phyloP scores from a whole-genome alignment of 64 coral and sea anemone genomes.

The Orbicella faveolata region DNA sequence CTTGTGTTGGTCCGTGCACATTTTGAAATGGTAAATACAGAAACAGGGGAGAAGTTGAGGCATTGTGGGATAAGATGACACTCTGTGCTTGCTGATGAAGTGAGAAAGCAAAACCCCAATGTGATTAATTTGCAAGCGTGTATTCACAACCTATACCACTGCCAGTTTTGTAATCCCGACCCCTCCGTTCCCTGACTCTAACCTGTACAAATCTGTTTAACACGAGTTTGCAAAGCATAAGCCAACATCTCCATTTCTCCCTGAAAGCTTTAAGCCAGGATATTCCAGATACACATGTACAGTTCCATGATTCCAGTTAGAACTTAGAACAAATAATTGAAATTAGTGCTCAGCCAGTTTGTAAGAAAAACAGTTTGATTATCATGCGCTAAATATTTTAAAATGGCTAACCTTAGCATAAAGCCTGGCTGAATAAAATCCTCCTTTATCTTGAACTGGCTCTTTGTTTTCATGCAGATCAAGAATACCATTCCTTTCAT shows the following conservation, averaged over 20 bases:
- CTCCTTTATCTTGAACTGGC: conserved; percentile 32
- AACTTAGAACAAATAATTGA: too few species aligned
- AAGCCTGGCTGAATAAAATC: conserved; percentile 23
- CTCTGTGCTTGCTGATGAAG: conserved; percentile 37
- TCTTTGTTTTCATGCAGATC: conserved; percentile 37
- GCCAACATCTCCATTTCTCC: too few species aligned
- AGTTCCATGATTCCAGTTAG: too few species aligned
- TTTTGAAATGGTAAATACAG: conserved; percentile 60
- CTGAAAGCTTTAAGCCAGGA: too few species aligned
- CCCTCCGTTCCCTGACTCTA: too few species aligned
- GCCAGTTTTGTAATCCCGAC: too few species aligned
- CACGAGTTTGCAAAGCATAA: too few species aligned
- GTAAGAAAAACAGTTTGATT: too few species aligned
- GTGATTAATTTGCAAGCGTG: background rate
- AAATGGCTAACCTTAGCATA: conserved; percentile 27
- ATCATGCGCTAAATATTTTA: background rate
- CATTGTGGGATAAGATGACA: conserved; percentile 37
- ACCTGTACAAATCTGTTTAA: too few species aligned
- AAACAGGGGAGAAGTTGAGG: conserved; percentile 34
- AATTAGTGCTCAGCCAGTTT: too few species aligned
- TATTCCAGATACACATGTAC: too few species aligned
- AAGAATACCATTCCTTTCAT: conserved; percentile 11
- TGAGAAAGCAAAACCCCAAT: background rate
- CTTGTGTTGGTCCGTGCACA: conserved; percentile 53
- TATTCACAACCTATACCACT: too few species aligned